Evolutionary conservation across 1,140 invertebrate species (phyloP).

Genomic region (Nomia melanderi): DNA sequence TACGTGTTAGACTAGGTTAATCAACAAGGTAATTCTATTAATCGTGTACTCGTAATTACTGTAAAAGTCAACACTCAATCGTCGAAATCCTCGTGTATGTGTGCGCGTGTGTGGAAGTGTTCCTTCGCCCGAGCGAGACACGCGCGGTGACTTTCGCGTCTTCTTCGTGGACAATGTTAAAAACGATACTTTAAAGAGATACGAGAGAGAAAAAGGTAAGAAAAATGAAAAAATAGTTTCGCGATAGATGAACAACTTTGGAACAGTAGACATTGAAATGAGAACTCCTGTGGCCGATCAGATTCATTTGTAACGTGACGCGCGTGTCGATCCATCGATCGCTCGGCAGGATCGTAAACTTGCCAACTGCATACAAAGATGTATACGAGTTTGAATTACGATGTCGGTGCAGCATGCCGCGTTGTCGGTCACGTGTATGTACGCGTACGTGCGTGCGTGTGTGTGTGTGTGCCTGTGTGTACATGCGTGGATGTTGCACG

Average conservation of each 20-base stretch:
- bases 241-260: too few relatives aligned
- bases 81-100: slow-evolving; percentile 26
- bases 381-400: slow-evolving; percentile 60
- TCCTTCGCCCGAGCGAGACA: slow-evolving; percentile 28
- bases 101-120: neutral
- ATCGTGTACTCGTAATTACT: slow-evolving; percentile 61
- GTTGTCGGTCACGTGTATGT: slow-evolving; percentile 17
- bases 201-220: too few relatives aligned
- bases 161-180: too few relatives aligned
- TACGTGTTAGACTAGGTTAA: slow-evolving; percentile 69
- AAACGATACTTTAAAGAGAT: too few relatives aligned
- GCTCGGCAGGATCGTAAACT: neutral
- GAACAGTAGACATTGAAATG: neutral
- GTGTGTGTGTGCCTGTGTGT: too few relatives aligned
- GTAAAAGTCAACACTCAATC: slow-evolving; percentile 45
- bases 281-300: too few relatives aligned
- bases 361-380: slow-evolving; percentile 29
- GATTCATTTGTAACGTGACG: too few relatives aligned
- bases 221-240: too few relatives aligned
- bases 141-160: too few relatives aligned
- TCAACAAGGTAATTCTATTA: slow-evolving; percentile 55
- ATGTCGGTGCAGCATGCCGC: slow-evolving; percentile 24
- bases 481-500: too few relatives aligned
- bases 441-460: too few relatives aligned
- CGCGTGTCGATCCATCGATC: slow-evolving; percentile 29